Base-by-base conservation (phyloP, 2,888 invertebrate genomes). In the Napeogenes sylphis region DNA sequence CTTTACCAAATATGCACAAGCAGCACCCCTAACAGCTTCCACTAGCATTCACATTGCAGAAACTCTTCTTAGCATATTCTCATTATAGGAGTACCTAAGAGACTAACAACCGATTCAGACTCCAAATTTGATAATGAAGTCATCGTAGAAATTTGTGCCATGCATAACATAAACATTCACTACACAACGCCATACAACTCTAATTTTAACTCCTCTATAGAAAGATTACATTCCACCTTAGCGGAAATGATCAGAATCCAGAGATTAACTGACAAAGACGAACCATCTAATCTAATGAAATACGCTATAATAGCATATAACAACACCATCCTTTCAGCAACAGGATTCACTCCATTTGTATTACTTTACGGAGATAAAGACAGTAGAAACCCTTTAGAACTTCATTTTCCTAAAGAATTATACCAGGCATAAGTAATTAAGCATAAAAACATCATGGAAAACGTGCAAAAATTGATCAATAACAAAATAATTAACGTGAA, bases 351-450 rank as follows among this genome's bases (percentile, higher is more conserved):
- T 30, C 69, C 71, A 4, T 64, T 64, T 53, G 69, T 69, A 56
- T 47, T 68, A 54, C 54, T 66, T 14, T 68, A 63, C 30, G 64
- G 63, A 10, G 64, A 69, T 47, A 67, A 66, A 33, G 62, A 14
- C 10, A 10, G 30, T 38, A 53, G 58, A 42, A 58, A 53, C 53
- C 51, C 58, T 12, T 35, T 58, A 46, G 58, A 58, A 53, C 53
- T 53, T 21, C 42, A 58, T 70, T 81, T 59, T 67, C 73, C 71
- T 2, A 68, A 70, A 62, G 72, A 75, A 68, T 95, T 86, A 73
- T 93, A 92, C 33, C 95, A 91, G n/a, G 95, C 94, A 79, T 94
- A 93, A 55, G 94, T 92, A 2, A 94, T 94, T 62, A 93, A 92
- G 81, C 96, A 81, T 95, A 71, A 47, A 42, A 42, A 10, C 10